phyloP scores from a whole-genome alignment of 2,888 invertebrate species.

The Choreutis nemorana region DNA sequence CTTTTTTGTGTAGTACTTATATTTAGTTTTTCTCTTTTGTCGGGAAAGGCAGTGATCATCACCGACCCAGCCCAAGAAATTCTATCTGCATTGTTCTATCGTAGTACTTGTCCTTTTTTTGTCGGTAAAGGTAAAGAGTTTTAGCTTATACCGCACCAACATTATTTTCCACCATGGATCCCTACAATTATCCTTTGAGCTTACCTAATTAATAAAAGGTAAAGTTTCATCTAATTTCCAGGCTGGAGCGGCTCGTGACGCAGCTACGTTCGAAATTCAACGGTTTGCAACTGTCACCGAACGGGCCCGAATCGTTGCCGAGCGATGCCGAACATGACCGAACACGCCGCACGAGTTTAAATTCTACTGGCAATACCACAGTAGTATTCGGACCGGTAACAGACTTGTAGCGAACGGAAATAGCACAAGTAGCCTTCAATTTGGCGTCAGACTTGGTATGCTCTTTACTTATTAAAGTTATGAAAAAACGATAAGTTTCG shows the following conservation, averaged over 20 bases:
- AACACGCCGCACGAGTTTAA: conserved; percentile 36
- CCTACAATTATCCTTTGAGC: no score
- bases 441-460: conserved; percentile 36
- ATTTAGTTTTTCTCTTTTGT: no score
- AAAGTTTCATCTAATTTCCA: no score
- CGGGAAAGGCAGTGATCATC: no score
- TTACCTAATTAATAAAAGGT: no score
- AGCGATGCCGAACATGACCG: conserved; percentile 50
- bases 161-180: no score
- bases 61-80: no score
- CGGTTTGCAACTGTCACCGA: conserved; percentile 37
- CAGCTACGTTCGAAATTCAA: conserved; percentile 61
- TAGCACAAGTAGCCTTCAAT: conserved; percentile 23
- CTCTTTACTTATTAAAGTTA: conserved; percentile 28
- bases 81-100: no score
- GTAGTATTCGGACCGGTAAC: conserved; percentile 70
- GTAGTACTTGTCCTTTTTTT: no score
- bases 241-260: conserved; percentile 68
- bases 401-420: conserved; percentile 59
- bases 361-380: conserved; percentile 42
- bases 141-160: no score
- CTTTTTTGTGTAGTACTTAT: no score
- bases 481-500: conserved; percentile 1
- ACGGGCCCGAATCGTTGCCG: conserved; percentile 50
- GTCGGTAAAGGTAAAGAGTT: no score